Evolutionary conservation across 2,888 invertebrate species (phyloP), one percentile per base, ranked within the genome.

Genomic region (Serripes groenlandicus): DNA sequence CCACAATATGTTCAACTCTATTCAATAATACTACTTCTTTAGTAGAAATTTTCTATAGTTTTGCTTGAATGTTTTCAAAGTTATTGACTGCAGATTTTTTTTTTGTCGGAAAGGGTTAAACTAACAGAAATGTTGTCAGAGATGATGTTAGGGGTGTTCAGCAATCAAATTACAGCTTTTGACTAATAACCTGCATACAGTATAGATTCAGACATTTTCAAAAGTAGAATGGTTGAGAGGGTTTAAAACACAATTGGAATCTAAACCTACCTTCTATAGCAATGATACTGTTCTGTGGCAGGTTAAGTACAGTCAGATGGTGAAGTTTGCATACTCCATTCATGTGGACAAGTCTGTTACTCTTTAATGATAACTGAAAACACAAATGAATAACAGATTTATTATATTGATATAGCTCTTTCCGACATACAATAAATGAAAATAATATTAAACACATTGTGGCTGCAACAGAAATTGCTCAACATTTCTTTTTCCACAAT

Each of bases 271-370:
- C 98, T 95, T 98, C 98, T 92, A 98, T 98, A 78, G 97, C 97
- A 62, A 98, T 95, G 88, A 98, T 97, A 71, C 97, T 97, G 95
- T 98, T 98, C 94, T 97, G 97, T 86, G 98, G 97, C 64, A 98
- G 96, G 94, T 98, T 97, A 85, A 98, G 95, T 58, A 97, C 96
- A 54, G 97, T 96, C 74, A 98, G 95, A 93, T 97, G 97, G 86
- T 97, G 97, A 82, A 98, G 95, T 72, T 97, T 96, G 83, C 97
- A 97, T 37, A 98, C 97, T 77, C 97, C 97, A 94, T 97, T 97
- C 98, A 98, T 98, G 77, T 98, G 96, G 60, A 97, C 95, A 72
- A 98, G 95, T 92, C 97, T 97, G 95, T 98, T 98, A 93, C 97
- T 97, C 92, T 97, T 97, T 92, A 97, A 96, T 78, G 98, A 98